These are phyloP conservation scores for Stegodyphus mimosarum DNA, from an alignment of 1,140 invertebrate genomes.

Conservation along the genomic window DNA sequence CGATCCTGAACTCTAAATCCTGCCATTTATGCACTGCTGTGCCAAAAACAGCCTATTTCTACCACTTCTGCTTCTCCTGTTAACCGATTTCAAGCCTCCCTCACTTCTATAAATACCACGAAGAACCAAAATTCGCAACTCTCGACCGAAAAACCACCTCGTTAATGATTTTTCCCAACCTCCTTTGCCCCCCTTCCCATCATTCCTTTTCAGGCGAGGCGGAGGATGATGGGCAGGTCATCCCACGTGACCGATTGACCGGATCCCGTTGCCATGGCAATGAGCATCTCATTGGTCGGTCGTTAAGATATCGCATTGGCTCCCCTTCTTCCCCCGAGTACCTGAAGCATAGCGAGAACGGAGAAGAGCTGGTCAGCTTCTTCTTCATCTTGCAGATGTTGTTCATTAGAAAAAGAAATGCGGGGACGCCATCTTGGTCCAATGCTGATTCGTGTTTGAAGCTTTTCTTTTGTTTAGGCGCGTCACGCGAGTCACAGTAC, in stretches of 20 bases:
- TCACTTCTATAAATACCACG: slow-evolving; percentile 5
- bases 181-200: not conserved
- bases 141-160: slow-evolving; percentile 32
- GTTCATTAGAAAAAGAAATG: slow-evolving; percentile 57
- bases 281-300: slow-evolving; percentile 54
- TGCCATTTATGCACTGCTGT: not conserved
- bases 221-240: slow-evolving; percentile 49
- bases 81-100: not conserved
- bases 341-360: too few species aligned
- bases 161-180: slow-evolving; percentile 34
- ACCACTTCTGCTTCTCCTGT: not conserved
- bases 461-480: not conserved
- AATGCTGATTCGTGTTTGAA: slow-evolving; percentile 6
- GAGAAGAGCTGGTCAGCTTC: too few species aligned
- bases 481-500: too few species aligned
- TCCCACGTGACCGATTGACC: slow-evolving; percentile 59
- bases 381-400: slow-evolving; percentile 31
- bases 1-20: not conserved
- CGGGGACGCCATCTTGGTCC: slow-evolving; percentile 37
- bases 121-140: slow-evolving; percentile 22
- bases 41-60: not conserved
- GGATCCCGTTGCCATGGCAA: slow-evolving; percentile 55
- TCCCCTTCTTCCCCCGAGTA: not conserved
- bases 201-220: too few species aligned
- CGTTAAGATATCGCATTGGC: slow-evolving; percentile 57